A percentile compares a stretch with the other conserved stretches of the same genome.
phyloP scores from a whole-genome alignment of 2,888 invertebrate species.

The Drosophila quinaria region DNA sequence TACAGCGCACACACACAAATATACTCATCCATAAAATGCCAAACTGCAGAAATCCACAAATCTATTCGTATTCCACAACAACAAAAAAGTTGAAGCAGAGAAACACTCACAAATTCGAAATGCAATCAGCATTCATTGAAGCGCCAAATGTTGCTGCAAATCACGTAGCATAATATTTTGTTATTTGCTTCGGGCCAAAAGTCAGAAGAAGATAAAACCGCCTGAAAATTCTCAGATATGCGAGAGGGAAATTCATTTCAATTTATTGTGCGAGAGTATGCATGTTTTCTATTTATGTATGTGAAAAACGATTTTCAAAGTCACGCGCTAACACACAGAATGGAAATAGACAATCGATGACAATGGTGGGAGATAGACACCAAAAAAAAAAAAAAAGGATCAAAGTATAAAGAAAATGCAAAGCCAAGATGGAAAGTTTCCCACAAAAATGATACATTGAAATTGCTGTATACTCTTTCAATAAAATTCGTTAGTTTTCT shows the following conservation, averaged over 20 bases:
- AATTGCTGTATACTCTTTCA: background rate
- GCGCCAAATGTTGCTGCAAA: conserved; percentile 72
- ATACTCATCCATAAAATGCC: conserved; percentile 18
- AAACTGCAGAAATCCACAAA: conserved; percentile 43
- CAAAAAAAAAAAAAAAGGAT: background rate
- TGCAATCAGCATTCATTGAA: conserved; percentile 63
- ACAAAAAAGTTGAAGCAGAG: background rate
- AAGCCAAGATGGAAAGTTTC: conserved; percentile 14
- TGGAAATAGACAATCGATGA: conserved; percentile 57
- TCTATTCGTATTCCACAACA: conserved; percentile 2
- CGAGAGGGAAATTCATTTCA: conserved; percentile 38
- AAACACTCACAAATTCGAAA: conserved; percentile 29
- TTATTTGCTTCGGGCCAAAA: conserved; percentile 66
- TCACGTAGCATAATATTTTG: conserved; percentile 79
- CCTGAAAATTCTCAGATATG: conserved; percentile 37
- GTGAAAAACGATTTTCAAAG: conserved; percentile 70
- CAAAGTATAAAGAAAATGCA: conserved; percentile 10
- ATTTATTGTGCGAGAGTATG: conserved; percentile 9
- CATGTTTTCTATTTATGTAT: conserved; percentile 32
- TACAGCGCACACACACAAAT: conserved; percentile 8
- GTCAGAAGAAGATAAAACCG: conserved; percentile 29
- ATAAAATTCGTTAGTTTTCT: background rate
- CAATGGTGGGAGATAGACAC: conserved; percentile 37
- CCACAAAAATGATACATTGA: background rate
- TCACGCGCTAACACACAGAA: conserved; percentile 63